phyloP scores from a whole-genome alignment of 2,797 vertebrate genomes.

The Mastacembelus armatus region DNA sequence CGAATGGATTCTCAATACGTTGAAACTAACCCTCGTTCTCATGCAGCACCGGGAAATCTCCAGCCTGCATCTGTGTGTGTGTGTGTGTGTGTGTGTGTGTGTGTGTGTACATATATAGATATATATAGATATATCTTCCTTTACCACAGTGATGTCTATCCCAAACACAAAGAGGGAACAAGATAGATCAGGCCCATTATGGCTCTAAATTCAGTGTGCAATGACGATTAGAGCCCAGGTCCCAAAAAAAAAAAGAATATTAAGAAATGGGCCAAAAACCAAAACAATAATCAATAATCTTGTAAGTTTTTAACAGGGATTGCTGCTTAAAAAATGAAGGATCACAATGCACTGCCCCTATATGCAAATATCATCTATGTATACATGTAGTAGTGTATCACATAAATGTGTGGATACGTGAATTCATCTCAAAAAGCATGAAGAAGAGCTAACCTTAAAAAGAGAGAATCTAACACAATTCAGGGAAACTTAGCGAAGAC shows the following conservation, averaged over 20 bases:
- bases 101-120: conserved; percentile 2
- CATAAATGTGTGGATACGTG: conserved; percentile 82
- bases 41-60: conserved; percentile 56
- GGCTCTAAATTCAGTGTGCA: conserved; percentile 79
- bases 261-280: conserved; percentile 54
- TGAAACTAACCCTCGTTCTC: conserved; percentile 45
- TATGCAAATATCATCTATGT: conserved; percentile 82
- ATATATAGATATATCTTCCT: conserved; percentile 46
- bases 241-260: conserved; percentile 35
- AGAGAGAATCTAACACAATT: conserved; percentile 81
- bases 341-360: conserved; percentile 82
- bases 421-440: conserved; percentile 77
- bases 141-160: conserved; percentile 82
- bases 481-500: conserved; percentile 81
- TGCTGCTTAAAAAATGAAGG: conserved; percentile 76
- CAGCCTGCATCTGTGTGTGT: conserved; percentile 37
- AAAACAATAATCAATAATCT: conserved; percentile 65
- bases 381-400: conserved; percentile 81
- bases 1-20: conserved; percentile 44
- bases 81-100: background rate
- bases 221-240: conserved; percentile 73
- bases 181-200: conserved; percentile 74
- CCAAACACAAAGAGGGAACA: conserved; percentile 73
- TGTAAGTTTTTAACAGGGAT: conserved; percentile 57
- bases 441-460: conserved; percentile 83